Conservation (phyloP, 2,797 vertebrate genomes). For the Enteromius argenteus region DNA sequence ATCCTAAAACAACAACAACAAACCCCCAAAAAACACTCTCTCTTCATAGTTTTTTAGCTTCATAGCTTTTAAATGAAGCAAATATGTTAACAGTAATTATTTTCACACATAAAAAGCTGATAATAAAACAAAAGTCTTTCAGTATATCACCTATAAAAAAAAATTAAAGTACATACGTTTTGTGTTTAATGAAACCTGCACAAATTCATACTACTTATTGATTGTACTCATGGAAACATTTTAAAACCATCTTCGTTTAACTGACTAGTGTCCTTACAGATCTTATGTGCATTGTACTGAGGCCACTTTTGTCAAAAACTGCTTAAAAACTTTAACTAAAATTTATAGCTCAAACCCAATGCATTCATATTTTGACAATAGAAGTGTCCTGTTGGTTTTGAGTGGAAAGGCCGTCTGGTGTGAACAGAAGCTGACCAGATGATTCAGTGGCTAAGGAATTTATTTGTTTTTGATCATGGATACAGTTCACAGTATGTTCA, state of each 20-base stretch:
- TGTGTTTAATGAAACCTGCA: neutral
- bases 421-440: conserved; percentile 53
- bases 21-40: no score
- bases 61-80: neutral
- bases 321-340: conserved; percentile 5
- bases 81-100: neutral
- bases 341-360: conserved; percentile 35
- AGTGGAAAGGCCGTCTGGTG: conserved; percentile 64
- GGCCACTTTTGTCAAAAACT: neutral
- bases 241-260: neutral
- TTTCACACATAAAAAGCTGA: neutral
- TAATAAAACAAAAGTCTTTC: neutral
- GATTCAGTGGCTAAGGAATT: conserved; percentile 60
- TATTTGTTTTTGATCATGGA: conserved; percentile 67
- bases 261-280: neutral
- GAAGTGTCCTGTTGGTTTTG: conserved; percentile 59
- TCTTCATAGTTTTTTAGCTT: neutral
- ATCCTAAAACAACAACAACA: neutral
- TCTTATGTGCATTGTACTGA: neutral
- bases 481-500: conserved; percentile 57
- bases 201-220: neutral
- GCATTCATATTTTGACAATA: conserved; percentile 51
- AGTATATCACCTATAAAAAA: neutral
- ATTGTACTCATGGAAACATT: neutral
- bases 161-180: neutral